phyloP scores from a whole-genome alignment of 2,888 invertebrate genomes.

The Sminthurides aquaticus region DNA sequence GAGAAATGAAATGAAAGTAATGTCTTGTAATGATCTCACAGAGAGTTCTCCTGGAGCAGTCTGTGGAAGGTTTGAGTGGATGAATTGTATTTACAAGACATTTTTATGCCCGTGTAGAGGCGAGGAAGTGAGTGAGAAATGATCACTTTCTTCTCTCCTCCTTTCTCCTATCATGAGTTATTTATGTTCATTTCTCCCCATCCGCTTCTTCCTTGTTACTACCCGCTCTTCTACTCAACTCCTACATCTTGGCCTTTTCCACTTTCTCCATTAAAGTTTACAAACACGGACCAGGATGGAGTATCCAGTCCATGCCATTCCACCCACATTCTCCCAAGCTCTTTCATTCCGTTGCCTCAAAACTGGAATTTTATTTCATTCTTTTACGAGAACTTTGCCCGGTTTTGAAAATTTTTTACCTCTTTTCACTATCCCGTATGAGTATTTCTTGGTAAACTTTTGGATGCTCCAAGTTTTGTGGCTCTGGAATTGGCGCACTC shows the following conservation, averaged over 20 bases:
- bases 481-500: no score
- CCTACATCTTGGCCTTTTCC: no score
- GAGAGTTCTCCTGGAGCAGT: neutral
- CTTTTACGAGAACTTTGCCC: no score
- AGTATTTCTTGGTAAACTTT: no score
- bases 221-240: no score
- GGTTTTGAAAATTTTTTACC: neutral
- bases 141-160: neutral
- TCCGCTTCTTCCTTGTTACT: neutral
- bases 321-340: no score
- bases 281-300: no score
- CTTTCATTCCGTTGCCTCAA: no score
- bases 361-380: neutral
- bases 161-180: neutral
- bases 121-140: slow-evolving; percentile 5
- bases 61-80: no score
- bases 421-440: no score
- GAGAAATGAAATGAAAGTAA: neutral
- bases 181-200: slow-evolving; percentile 2
- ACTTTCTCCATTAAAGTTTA: neutral
- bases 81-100: neutral
- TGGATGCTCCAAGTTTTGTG: no score
- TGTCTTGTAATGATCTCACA: slow-evolving; percentile 1
- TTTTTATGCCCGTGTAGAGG: neutral
- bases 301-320: no score